These are phyloP conservation scores for rat (Rattus norvegicus) DNA, from an alignment of 2,113 vertebrate genomes.

Conservation along the genomic window DNA sequence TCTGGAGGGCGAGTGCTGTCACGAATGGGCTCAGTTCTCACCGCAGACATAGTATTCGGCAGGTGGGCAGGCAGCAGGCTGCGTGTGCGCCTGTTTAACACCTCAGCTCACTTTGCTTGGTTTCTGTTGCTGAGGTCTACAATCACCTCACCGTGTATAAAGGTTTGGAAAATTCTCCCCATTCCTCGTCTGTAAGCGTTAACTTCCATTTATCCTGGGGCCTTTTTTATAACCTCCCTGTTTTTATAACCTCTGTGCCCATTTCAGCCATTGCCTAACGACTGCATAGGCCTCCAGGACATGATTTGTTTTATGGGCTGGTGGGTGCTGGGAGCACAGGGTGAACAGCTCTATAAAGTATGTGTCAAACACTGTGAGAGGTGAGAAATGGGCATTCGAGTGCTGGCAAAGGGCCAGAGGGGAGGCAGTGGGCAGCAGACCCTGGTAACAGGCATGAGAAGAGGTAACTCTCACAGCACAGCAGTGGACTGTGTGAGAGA, in stretches of 20 bases:
- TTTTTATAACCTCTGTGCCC: conserved; percentile 43
- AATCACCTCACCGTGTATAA: neutral
- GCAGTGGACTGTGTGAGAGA: neutral
- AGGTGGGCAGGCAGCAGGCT: neutral
- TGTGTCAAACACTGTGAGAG: neutral
- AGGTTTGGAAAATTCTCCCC: neutral
- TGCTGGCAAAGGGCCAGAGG: neutral
- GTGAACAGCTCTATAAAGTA: neutral
- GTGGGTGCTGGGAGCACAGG: neutral
- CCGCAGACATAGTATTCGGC: neutral
- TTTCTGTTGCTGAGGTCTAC: neutral
- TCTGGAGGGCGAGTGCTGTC: neutral
- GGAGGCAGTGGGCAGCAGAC: neutral
- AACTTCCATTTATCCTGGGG: conserved; percentile 3
- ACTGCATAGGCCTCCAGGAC: neutral
- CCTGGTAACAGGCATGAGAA: neutral
- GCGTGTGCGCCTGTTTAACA: neutral
- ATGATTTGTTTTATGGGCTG: conserved; percentile 10
- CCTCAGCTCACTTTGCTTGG: too few species aligned
- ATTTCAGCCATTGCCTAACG: neutral
- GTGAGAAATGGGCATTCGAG: neutral
- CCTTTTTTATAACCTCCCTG: neutral
- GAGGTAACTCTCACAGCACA: neutral
- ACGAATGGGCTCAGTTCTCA: neutral
- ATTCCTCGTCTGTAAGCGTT: neutral